Evolutionary conservation across 2,113 vertebrate species (phyloP).

Genomic region (Columba livia): DNA sequence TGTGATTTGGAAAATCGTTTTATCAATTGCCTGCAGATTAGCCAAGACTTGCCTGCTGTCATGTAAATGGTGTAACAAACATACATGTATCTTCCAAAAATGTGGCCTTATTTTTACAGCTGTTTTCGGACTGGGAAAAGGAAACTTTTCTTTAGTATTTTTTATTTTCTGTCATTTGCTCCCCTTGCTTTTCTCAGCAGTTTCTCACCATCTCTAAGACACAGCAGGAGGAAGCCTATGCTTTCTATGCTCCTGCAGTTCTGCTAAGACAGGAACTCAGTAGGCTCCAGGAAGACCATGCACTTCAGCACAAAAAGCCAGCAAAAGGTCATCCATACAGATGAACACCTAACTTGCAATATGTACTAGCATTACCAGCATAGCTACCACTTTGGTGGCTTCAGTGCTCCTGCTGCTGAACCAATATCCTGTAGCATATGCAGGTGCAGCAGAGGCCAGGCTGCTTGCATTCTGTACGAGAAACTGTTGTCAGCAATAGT

Average conservation of each 20-base stretch:
- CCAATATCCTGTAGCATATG: rapidly evolving
- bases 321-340: background rate
- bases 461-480: background rate
- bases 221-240: background rate
- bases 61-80: background rate
- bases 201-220: background rate
- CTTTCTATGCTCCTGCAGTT: background rate
- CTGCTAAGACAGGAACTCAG: background rate
- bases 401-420: background rate
- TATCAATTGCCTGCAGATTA: background rate
- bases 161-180: background rate
- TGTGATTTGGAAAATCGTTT: background rate
- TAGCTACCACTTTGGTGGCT: background rate
- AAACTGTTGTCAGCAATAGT: background rate
- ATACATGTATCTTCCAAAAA: background rate
- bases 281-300: background rate
- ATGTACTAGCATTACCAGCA: background rate
- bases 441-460: background rate
- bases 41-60: background rate
- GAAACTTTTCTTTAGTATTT: background rate
- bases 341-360: background rate
- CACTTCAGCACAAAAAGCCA: background rate
- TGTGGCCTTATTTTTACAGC: background rate
- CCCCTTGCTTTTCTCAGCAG: background rate
- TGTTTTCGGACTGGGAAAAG: background rate